phyloP scores from a whole-genome alignment of 2,113 vertebrate genomes.

The Festucalex cinctus region DNA sequence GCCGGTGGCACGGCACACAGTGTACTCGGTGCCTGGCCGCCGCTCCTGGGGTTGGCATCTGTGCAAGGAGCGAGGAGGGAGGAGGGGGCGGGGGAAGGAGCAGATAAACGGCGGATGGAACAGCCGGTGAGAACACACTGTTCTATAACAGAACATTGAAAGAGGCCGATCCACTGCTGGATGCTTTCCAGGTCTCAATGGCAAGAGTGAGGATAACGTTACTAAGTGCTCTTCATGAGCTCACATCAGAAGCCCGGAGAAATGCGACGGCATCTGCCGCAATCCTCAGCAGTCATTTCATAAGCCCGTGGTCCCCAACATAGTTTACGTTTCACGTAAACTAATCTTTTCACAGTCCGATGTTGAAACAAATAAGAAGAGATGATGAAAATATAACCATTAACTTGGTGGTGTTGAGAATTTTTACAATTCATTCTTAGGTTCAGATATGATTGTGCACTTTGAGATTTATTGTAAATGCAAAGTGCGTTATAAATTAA shows the following conservation, averaged over 20 bases:
- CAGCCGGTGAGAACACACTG: slow-evolving; percentile 60
- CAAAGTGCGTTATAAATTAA: too few species aligned
- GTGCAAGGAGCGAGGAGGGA: neutral
- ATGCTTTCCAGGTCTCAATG: slow-evolving; percentile 50
- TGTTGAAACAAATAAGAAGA: neutral
- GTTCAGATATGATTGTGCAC: too few species aligned
- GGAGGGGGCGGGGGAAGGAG: neutral
- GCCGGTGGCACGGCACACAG: slow-evolving; percentile 39
- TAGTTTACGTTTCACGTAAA: neutral
- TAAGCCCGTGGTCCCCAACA: neutral
- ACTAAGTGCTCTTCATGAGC: slow-evolving; percentile 35
- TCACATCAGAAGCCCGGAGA: slow-evolving; percentile 20
- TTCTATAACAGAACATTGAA: slow-evolving; percentile 46
- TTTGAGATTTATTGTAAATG: too few species aligned
- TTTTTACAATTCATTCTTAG: too few species aligned
- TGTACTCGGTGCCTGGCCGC: slow-evolving; percentile 49
- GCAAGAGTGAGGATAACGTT: slow-evolving; percentile 47
- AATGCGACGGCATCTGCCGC: neutral
- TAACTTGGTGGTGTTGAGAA: too few species aligned
- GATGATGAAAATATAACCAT: too few species aligned
- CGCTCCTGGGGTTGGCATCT: slow-evolving; percentile 40
- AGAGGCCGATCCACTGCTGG: slow-evolving; percentile 40
- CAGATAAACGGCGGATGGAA: slow-evolving; percentile 19
- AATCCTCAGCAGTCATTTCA: neutral
- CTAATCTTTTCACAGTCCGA: neutral